Base-by-base conservation (phyloP, 2,888 invertebrate genomes). In the Norana najaformis region DNA sequence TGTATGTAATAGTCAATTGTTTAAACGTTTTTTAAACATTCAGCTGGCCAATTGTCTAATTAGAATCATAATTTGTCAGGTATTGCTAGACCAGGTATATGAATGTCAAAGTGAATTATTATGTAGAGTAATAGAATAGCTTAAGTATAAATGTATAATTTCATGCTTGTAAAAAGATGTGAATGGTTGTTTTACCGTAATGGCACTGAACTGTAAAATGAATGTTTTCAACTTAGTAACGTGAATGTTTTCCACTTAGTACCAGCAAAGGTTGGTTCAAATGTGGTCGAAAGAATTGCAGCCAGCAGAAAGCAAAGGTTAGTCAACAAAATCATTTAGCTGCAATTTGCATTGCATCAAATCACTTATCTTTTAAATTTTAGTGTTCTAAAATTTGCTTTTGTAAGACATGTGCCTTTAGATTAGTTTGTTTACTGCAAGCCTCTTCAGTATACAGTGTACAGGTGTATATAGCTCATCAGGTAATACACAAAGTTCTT, bases 211-310 rank as follows among this genome's bases (percentile, higher is more conserved):
- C 36, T 89, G 41, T 41, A 14, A 23, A 89, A 30, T 23, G 34
- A 23, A 47, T 35, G 34, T 37, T 37, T 69, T n/a, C 3, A 47
- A 8, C 18, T 69, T 53, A 30, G 69, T 69, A 35, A 88, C 18
- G 20, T 89, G 6, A 11, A 47, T 53, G 14, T 41, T 90, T n/a
- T 82, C 34, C 23, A 88, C 90, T 20, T 89, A 92, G 92, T 93
- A 37, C 93, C 94, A 47, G 92, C 93, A 0, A 94, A 94, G 90
- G 91, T 92, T 38, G 93, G 93, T 20, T 94, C 94, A 14, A 93
- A 94, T 89, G 94, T 94, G 69, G 94, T 94, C 90, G 94, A 94
- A 88, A 92, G 94, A 89, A 94, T 94, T 88, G 92, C 93, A 36
- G 93, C 93, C 38, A 93, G 93, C 91, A 92, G 94, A 88, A 93